Base-by-base conservation (phyloP, 2,888 invertebrate species). In the Molorchus minor region DNA sequence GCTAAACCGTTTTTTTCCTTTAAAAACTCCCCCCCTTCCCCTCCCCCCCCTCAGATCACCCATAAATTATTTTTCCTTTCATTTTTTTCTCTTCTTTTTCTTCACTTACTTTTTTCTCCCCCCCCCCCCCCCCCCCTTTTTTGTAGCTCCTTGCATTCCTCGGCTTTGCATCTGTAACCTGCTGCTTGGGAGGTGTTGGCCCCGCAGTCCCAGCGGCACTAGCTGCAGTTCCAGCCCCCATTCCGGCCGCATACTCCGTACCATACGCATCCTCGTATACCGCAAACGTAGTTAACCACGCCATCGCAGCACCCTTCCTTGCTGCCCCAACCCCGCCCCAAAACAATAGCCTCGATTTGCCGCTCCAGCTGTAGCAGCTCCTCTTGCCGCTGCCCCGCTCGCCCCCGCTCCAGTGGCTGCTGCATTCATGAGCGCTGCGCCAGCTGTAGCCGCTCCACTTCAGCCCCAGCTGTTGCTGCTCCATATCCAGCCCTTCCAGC, bases 201-300 rank as follows among this genome's bases (percentile, higher is more conserved):
- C 70, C 71, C 68, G 79, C 79, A 17, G 59, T 57, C 30, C 25
- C 55, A 19, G 61, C 58, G 36, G 70, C 66, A 38, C 61, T 79
- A 2, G 74, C 77, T 3, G 79, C 80, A 4, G 87, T 87, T 1
- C 83, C 86, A 15, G 46, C 46, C 15, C 60, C 79, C 2, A 74
- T 77, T 3, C 80, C 81, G 10, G 87, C 87, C 2, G 84, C 86
- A 49, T 84, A 85, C 56, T 83, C 90, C 2, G 88, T 90, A 0
- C 90, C 91, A 2, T 90, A 90, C 70, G 91, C 91, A 51, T 87
- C 85, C 69, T 90, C 89, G 10, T 92, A 89, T 80, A 90, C 89
- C 59, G 90, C 90, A 0, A 91, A 90, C 71, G 83, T 87, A 15
- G 84, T 91, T 55, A 90, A 91, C 80, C 91, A 91, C 71, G 91